These are phyloP conservation scores for Aphaenogaster rudis DNA, from an alignment of 1,140 invertebrate species.

Conservation along the genomic window DNA sequence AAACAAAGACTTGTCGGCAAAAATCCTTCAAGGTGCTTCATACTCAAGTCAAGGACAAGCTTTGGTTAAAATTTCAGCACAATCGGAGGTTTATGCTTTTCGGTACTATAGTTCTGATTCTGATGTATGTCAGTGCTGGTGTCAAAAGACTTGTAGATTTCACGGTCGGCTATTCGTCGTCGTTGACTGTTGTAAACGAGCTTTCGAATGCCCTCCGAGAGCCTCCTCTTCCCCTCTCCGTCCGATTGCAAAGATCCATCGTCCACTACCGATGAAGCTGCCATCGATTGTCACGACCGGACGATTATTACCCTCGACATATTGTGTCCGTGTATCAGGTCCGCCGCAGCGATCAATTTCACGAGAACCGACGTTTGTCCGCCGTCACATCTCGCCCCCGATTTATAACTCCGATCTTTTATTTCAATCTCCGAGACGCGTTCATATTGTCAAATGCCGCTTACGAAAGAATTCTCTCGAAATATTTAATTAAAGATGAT, in stretches of 20 bases:
- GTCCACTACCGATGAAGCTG: slow-evolving; percentile 55
- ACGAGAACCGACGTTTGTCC: slow-evolving; percentile 48
- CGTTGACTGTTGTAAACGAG: slow-evolving; percentile 49
- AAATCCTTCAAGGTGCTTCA: too few species aligned
- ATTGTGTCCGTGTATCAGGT: slow-evolving; percentile 36
- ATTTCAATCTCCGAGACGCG: slow-evolving; percentile 32
- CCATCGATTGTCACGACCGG: slow-evolving; percentile 57
- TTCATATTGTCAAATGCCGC: not conserved
- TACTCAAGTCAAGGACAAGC: too few species aligned
- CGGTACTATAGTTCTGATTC: not conserved
- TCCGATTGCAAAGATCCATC: slow-evolving; percentile 44
- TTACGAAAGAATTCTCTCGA: not conserved
- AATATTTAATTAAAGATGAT: slow-evolving; percentile 5
- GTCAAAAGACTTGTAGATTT: slow-evolving; percentile 49
- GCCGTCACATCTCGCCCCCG: slow-evolving; percentile 34
- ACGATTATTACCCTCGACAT: slow-evolving; percentile 58
- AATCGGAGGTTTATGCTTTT: too few species aligned
- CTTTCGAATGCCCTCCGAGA: slow-evolving; percentile 38
- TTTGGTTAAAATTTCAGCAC: too few species aligned
- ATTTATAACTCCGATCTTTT: slow-evolving; percentile 56
- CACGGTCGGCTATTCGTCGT: slow-evolving; percentile 10
- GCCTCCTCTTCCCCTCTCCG: too few species aligned
- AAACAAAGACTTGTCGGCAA: too few species aligned
- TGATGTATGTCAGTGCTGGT: not conserved
- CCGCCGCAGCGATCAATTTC: slow-evolving; percentile 52